Conservation (phyloP, 2,113 vertebrate genomes). For the Rhinolophus ferrumequinum region DNA sequence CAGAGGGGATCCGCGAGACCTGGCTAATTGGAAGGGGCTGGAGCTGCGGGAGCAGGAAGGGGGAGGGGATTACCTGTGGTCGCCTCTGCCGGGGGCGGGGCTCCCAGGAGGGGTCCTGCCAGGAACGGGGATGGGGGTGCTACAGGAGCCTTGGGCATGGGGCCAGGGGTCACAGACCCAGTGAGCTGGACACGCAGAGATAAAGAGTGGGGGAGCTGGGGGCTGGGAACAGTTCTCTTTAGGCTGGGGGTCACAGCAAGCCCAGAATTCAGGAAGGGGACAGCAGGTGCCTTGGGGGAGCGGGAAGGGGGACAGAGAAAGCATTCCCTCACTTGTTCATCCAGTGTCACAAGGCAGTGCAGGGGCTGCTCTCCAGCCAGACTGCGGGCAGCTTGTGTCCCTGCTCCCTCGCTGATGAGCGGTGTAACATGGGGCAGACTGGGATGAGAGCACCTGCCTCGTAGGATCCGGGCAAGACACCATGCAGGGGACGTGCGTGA, state of each 20-base stretch:
- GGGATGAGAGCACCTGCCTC: slow-evolving; percentile 15
- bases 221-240: background rate
- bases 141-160: background rate
- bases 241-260: background rate
- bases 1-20: background rate
- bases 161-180: background rate
- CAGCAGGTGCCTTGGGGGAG: background rate
- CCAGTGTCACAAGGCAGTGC: background rate
- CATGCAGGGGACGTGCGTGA: background rate
- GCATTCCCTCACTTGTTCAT: background rate
- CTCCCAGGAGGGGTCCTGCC: background rate
- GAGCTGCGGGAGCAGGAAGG: background rate
- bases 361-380: background rate
- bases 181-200: background rate
- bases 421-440: background rate
- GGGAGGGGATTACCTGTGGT: slow-evolving; percentile 10
- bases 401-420: background rate
- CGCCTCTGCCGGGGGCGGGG: background rate
- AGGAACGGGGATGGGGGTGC: background rate
- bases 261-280: background rate
- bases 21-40: background rate
- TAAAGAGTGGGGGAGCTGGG: background rate
- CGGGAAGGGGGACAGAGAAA: background rate
- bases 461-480: background rate
- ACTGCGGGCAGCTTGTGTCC: background rate